Percentiles rank a stretch among this genome's conserved stretches.
These are phyloP conservation scores for Patella ulyssiponensis DNA, from an alignment of 2,888 invertebrate species.

Conservation along the genomic window DNA sequence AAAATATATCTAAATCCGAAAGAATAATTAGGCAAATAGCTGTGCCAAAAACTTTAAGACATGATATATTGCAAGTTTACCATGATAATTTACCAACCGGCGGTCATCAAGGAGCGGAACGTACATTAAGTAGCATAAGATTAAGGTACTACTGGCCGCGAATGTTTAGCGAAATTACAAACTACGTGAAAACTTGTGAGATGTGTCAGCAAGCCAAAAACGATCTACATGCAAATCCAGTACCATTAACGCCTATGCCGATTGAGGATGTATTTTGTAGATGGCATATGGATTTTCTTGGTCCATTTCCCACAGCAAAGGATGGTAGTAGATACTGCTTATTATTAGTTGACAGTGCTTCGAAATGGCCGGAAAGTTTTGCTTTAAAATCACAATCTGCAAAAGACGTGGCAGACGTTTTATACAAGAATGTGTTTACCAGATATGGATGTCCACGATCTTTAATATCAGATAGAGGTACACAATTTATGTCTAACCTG, in stretches of 20 bases:
- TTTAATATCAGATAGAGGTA: conserved; percentile 36
- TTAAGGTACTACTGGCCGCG: conserved; percentile 30
- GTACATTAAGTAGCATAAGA: conserved; percentile 19
- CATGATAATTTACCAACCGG: conserved; percentile 26
- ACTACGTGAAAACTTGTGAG: conserved; percentile 29
- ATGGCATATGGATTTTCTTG: too few relatives aligned
- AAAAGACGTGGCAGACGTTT: conserved; percentile 14
- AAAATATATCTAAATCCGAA: conserved; percentile 8
- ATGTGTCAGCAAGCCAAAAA: too few relatives aligned
- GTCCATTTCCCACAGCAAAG: too few relatives aligned
- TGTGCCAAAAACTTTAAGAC: conserved; percentile 27
- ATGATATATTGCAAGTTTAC: conserved; percentile 28
- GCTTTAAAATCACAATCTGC: conserved; percentile 22
- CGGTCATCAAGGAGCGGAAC: conserved; percentile 27
- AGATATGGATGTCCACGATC: conserved; percentile 27
- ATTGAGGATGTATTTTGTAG: too few relatives aligned
- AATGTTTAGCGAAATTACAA: conserved; percentile 28
- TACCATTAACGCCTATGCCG: too few relatives aligned
- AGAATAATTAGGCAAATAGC: neutral
- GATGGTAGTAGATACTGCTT: too few relatives aligned
- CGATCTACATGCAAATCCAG: too few relatives aligned
- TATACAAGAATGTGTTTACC: conserved; percentile 25
- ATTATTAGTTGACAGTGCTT: too few relatives aligned
- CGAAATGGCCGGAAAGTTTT: conserved; percentile 23
- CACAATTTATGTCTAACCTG: conserved; percentile 32